Base-by-base conservation (phyloP, 2,113 vertebrate species). In the Falco punctatus region DNA sequence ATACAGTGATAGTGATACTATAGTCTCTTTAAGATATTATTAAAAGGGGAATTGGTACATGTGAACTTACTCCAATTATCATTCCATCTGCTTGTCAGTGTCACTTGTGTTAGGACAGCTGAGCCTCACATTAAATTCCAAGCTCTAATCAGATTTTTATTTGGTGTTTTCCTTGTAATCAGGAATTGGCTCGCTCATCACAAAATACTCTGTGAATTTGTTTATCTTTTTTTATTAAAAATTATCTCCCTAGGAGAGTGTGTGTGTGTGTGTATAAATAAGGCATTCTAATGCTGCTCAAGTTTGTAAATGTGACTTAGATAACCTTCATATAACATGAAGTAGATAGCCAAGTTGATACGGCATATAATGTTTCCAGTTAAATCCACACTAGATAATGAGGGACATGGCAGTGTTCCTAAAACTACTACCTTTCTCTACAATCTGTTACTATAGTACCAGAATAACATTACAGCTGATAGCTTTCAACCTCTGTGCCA, bases 161-260 rank as follows among this genome's bases (percentile, higher is more conserved):
- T 97, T 82, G 40, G 22, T 87, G 73, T 92, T 97, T 95, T 77
- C 61, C 59, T 92, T 94, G 69, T 59, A 86, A 92, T 92, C 57
- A 93, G 11, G 55, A 54, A 74, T 19, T 92, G 77, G 33, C n/a
- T 96, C 2, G 1, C 15, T 54, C 22, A 72, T 61, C 33, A 71
- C 26, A 78, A 95, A 91, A 88, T 70, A 81, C 35, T 87, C 62
- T 27, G 23, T 46, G 33, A 92, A 57, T 96, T 90, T 83, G 8
- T 88, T 92, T 75, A 61, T 79, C 42, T 91, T 59, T 92, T 86
- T 26, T 61, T 54, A 42, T 8, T n/a, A 72, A 82, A 86, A 93
- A 61, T 38, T 78, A 64, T 88, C 59, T 83, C 61, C 21, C n/a
- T 52, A 61, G 4, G 11, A 38, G 42, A 10, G 38, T 38, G 38